Conservation (phyloP, 2,888 invertebrate species). For the Cistogaster globosa region DNA sequence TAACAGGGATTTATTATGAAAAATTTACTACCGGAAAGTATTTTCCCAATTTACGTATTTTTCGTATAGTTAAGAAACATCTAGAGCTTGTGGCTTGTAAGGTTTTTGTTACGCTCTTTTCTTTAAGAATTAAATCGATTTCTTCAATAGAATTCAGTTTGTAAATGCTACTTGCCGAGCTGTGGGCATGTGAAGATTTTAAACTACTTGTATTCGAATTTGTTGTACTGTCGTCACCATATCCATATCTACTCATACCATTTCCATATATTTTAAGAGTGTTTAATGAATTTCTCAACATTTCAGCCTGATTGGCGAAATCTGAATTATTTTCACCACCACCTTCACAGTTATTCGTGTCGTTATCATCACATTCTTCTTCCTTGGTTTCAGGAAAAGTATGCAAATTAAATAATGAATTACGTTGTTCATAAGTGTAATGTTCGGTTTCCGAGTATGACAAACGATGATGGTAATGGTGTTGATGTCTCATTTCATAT, state of each 20-base stretch:
- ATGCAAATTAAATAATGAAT: conserved; percentile 77
- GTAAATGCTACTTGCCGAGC: conserved; percentile 76
- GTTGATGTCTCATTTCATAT: conserved; percentile 82
- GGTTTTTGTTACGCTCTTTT: conserved; percentile 81
- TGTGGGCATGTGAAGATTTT: conserved; percentile 65
- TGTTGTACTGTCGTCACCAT: conserved; percentile 55
- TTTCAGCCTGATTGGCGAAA: conserved; percentile 71
- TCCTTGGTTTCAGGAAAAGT: conserved; percentile 79
- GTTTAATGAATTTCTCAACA: conserved; percentile 71
- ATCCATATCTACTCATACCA: background rate
- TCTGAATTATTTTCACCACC: conserved; percentile 69
- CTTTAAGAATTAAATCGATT: conserved; percentile 81
- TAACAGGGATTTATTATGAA: conserved; percentile 76
- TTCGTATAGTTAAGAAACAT: conserved; percentile 83
- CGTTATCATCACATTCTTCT: conserved; percentile 77
- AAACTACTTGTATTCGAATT: conserved; percentile 69
- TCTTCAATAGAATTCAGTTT: conserved; percentile 82
- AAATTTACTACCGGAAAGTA: conserved; percentile 86
- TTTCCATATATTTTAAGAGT: conserved; percentile 45
- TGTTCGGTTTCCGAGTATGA: conserved; percentile 66
- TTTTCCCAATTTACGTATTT: conserved; percentile 87
- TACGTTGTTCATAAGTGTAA: conserved; percentile 74
- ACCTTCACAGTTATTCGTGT: conserved; percentile 39
- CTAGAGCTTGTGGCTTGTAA: conserved; percentile 81
- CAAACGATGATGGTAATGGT: conserved; percentile 75